phyloP scores from a whole-genome alignment of 1,140 invertebrate genomes.

The Drosophila neocordata region DNA sequence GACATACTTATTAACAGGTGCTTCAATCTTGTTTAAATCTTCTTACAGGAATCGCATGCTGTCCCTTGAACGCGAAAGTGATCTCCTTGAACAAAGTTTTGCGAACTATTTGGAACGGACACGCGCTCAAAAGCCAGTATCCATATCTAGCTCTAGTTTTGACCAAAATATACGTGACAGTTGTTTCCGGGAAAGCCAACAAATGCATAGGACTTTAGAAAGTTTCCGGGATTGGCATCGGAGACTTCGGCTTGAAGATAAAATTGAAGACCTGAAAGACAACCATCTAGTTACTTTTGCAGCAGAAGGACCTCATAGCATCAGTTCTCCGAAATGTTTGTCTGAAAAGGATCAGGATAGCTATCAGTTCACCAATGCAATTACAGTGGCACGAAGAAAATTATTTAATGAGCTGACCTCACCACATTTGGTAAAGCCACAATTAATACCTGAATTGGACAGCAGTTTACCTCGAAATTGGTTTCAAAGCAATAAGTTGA shows the following conservation, averaged over 20 bases:
- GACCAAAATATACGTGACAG: conserved; percentile 4
- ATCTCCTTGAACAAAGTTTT: conserved; percentile 71
- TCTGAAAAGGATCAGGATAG: conserved; percentile 39
- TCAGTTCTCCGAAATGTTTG: conserved; percentile 28
- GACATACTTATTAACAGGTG: background rate
- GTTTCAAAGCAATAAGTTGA: background rate
- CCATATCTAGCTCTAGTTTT: background rate
- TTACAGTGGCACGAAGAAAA: conserved; percentile 48
- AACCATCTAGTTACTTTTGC: background rate
- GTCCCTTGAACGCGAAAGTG: conserved; percentile 75
- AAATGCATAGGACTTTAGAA: conserved; percentile 42
- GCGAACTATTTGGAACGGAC: conserved; percentile 60
- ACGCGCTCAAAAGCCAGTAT: conserved; percentile 12
- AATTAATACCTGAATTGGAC: background rate
- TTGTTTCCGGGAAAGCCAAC: conserved; percentile 30
- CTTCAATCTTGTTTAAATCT: background rate
- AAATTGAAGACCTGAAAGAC: background rate
- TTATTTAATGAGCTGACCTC: conserved; percentile 28
- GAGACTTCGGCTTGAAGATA: conserved; percentile 19
- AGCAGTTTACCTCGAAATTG: background rate
- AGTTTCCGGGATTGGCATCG: conserved; percentile 42
- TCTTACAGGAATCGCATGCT: conserved; percentile 62
- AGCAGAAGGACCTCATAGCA: background rate
- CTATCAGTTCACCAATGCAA: conserved; percentile 65
- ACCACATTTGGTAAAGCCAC: background rate